Evolutionary conservation across 2,888 invertebrate genomes (phyloP), one percentile per base, ranked within the genome.

Genomic region (Temnothorax ravouxi): DNA sequence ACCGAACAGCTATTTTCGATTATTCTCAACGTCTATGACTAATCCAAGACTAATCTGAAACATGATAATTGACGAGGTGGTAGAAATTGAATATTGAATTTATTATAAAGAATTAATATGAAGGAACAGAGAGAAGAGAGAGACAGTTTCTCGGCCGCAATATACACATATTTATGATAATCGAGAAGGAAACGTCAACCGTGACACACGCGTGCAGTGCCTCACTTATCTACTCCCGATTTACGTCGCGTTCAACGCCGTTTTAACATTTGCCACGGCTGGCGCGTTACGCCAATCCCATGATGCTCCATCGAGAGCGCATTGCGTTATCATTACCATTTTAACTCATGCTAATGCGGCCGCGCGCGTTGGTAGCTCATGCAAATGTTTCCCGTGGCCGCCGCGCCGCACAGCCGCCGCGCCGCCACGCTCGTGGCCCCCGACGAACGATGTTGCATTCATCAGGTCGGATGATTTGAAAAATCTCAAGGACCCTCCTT

Each of bases 401-500:
- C 83, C 5, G 71, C 74, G 47, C 59, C 34, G 79, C 85, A 83
- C 84, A 4, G 71, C 74, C 13, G 47, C 66, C 34, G 75, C 13
- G 47, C 66, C 34, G 75, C 85, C 84, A 84, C 84, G 88, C 86
- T 86, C 89, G 89, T 88, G 87, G 89, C 83, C 89, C 54, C 87
- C 79, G 84, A 84, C 87, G 87, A 88, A 90, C 89, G 89, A 89
- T 88, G 89, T 89, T 90, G 90, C 89, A 90, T 90, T 90, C 90
- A 90, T 90, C 90, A 90, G 88, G 86, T 83, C 89, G 88, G 88
- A 90, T 90, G 90, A 90, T 90, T 90, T 90, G 90, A 90, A 90
- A 90, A 90, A 90, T 90, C 86, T 90, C 90, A 90, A 90, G 90
- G 90, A 90, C 90, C 89, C 87, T 90, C 90, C 89, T 89, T 90